phyloP scores from a whole-genome alignment of 2,113 vertebrate genomes.

The Hipposideros armiger region DNA sequence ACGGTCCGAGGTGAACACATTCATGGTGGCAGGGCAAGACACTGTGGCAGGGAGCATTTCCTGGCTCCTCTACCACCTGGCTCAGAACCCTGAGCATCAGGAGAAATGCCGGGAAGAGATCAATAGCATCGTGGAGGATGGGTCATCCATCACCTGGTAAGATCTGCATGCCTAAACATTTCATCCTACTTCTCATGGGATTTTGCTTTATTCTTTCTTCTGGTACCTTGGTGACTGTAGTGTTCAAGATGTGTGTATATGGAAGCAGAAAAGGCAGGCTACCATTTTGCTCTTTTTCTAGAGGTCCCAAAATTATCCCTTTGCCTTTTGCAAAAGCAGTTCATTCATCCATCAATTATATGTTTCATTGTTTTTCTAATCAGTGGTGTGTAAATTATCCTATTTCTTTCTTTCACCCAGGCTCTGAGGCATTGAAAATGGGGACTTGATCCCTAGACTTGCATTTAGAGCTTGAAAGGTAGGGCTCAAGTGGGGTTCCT shows the following conservation, averaged over 20 bases:
- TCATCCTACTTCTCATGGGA: not conserved
- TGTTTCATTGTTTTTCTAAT: constrained; percentile 14
- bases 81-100: constrained; percentile 92
- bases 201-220: constrained; percentile 21
- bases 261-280: not conserved
- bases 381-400: not conserved
- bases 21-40: constrained; percentile 92
- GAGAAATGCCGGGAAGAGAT: constrained; percentile 91
- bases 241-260: not conserved
- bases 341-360: not conserved
- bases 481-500: not conserved
- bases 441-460: not conserved
- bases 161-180: constrained; percentile 54
- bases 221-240: not conserved
- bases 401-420: constrained; percentile 1
- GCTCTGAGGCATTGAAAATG: not conserved
- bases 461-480: not conserved
- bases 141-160: constrained; percentile 90
- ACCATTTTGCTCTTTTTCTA: constrained; percentile 14
- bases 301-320: not conserved
- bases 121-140: constrained; percentile 82
- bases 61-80: constrained; percentile 91
- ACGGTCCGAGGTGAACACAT: constrained; percentile 91
- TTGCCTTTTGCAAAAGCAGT: constrained; percentile 21
- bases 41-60: constrained; percentile 89